These are phyloP conservation scores for Aphodius sticticus DNA, from an alignment of 2,888 invertebrate species.

Conservation along the genomic window DNA sequence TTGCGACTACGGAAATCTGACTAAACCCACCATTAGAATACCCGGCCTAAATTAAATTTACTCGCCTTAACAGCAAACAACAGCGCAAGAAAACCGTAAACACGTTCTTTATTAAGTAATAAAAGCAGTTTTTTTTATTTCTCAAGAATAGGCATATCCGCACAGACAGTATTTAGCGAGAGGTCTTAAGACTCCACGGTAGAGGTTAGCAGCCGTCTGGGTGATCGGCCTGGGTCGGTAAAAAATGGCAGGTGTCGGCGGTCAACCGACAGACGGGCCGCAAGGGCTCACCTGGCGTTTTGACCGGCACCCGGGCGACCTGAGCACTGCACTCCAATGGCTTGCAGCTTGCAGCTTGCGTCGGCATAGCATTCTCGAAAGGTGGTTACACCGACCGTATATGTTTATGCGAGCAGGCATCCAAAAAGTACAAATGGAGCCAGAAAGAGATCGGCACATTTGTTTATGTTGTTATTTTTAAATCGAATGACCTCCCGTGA, in stretches of 20 bases:
- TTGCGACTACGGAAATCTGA: too few relatives aligned
- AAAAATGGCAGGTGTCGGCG: slow-evolving; percentile 45
- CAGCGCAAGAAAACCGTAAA: too few relatives aligned
- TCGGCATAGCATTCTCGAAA: slow-evolving; percentile 32
- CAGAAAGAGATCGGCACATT: background rate
- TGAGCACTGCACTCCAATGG: background rate
- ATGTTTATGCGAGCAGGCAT: background rate
- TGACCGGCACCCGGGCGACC: slow-evolving; percentile 29
- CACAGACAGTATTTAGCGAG: slow-evolving; percentile 33
- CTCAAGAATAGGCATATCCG: slow-evolving; percentile 18
- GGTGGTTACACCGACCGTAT: slow-evolving; percentile 28
- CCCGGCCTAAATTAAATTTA: too few relatives aligned
- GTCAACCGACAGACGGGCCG: slow-evolving; percentile 32
- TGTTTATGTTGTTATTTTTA: background rate
- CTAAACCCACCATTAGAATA: too few relatives aligned
- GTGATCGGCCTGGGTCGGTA: slow-evolving; percentile 38
- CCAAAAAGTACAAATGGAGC: background rate
- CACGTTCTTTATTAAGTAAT: too few relatives aligned
- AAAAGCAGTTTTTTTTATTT: background rate
- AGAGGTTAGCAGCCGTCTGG: slow-evolving; percentile 26
- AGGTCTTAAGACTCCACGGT: slow-evolving; percentile 26
- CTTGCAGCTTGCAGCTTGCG: slow-evolving; percentile 35
- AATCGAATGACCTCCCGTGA: background rate
- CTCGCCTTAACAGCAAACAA: too few relatives aligned
- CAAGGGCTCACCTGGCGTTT: slow-evolving; percentile 43